Percentiles rank a stretch among this genome's conserved stretches.
Conservation (phyloP, 2,113 vertebrate species). For the Poeciliopsis prolifica region DNA sequence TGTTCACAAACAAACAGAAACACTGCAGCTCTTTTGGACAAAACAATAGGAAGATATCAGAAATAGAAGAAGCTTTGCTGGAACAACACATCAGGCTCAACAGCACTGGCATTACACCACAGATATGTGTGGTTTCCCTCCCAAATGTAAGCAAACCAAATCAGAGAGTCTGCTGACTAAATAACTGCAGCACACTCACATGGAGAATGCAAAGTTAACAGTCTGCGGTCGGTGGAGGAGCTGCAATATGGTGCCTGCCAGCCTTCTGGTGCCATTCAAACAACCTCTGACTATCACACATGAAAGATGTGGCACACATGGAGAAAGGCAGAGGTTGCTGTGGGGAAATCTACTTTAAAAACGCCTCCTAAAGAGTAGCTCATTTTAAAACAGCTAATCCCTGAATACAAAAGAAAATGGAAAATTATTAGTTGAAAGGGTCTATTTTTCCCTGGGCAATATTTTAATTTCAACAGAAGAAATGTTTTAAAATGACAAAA, state of each 20-base stretch:
- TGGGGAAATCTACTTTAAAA: conserved; percentile 28
- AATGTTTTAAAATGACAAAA: no score
- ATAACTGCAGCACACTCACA: conserved; percentile 45
- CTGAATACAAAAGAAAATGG: background rate
- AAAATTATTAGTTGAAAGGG: background rate
- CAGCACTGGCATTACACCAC: conserved; percentile 34
- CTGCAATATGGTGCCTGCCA: conserved; percentile 36
- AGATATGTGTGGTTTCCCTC: conserved; percentile 53
- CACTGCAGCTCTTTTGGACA: background rate
- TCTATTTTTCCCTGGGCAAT: no score
- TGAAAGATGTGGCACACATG: conserved; percentile 45
- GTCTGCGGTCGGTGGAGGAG: conserved; percentile 53
- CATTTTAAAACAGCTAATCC: background rate
- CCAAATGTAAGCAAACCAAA: conserved; percentile 36
- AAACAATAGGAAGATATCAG: background rate
- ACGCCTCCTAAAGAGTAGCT: background rate
- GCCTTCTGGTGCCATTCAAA: conserved; percentile 47
- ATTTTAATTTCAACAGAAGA: no score
- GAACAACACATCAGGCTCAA: conserved; percentile 13
- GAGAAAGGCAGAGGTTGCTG: conserved; percentile 41
- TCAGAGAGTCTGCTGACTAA: conserved; percentile 42
- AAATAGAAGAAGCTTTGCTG: background rate
- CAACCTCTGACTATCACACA: conserved; percentile 46
- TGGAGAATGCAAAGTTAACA: conserved; percentile 59
- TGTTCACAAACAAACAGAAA: no score